Conservation (phyloP, 1,140 invertebrate species). For the Drosophila parvula region DNA sequence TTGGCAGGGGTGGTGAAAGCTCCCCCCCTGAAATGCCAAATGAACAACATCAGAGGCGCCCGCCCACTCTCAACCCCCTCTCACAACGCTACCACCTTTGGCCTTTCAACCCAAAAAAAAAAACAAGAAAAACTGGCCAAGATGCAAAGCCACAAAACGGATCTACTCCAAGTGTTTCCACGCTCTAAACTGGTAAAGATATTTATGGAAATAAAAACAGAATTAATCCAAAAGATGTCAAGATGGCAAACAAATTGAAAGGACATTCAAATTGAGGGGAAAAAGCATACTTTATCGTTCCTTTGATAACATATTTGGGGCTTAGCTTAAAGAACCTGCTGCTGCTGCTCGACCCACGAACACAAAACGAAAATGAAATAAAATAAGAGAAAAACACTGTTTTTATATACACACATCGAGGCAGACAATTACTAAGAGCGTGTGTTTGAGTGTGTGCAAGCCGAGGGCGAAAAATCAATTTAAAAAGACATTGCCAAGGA, state of each 20-base stretch:
- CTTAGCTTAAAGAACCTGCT: neutral
- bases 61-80: neutral
- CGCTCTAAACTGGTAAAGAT: neutral
- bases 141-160: conserved; percentile 10
- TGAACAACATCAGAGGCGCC: conserved; percentile 12
- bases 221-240: neutral
- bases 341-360: neutral
- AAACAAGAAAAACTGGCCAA: conserved; percentile 7
- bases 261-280: neutral
- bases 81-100: conserved; percentile 10
- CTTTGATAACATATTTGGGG: neutral
- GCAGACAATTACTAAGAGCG: conserved; percentile 20
- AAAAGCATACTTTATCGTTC: neutral
- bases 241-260: neutral
- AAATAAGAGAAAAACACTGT: conserved; percentile 20
- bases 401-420: conserved; percentile 12
- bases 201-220: neutral
- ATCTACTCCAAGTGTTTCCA: neutral
- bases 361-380: conserved; percentile 1
- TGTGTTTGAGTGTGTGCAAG: conserved; percentile 36
- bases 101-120: conserved; percentile 31
- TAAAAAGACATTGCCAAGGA: conserved; percentile 71
- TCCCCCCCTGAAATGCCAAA: conserved; percentile 41
- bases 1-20: neutral
- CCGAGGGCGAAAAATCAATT: conserved; percentile 73